phyloP scores from a whole-genome alignment of 2,113 vertebrate genomes.

The human (Homo sapiens) region DNA sequence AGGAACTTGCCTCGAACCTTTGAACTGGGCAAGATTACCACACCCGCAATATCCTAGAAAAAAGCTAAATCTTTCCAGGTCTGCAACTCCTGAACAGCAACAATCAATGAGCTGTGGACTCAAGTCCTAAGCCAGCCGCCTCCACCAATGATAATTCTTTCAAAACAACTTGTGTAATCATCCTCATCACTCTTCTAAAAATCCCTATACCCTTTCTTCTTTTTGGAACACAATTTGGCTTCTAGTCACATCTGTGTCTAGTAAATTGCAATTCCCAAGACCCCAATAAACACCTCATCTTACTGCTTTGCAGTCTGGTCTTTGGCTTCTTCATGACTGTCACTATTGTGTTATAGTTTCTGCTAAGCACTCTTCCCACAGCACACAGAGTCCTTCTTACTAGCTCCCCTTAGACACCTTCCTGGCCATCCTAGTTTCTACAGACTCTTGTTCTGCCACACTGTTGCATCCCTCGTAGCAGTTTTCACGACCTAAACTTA shows the following conservation, averaged over 20 bases:
- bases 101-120: not conserved
- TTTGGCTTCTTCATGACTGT: not conserved
- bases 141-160: not conserved
- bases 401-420: rapidly evolving
- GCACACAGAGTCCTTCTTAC: not conserved
- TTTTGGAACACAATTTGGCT: not conserved
- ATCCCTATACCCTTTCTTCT: not conserved
- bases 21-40: not conserved
- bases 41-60: rapidly evolving
- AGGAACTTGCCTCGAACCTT: not conserved
- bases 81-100: not conserved
- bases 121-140: not conserved
- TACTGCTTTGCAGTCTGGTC: not conserved
- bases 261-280: not conserved
- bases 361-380: not conserved
- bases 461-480: rapidly evolving
- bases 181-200: not conserved
- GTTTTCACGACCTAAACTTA: not conserved
- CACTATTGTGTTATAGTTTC: not conserved
- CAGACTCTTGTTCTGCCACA: not conserved
- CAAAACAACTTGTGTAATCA: not conserved
- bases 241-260: not conserved
- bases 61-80: not conserved
- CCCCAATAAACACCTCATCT: not conserved
- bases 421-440: rapidly evolving